Evolutionary conservation across 2,888 invertebrate genomes (phyloP).

Genomic region (Lochmaea capreae): DNA sequence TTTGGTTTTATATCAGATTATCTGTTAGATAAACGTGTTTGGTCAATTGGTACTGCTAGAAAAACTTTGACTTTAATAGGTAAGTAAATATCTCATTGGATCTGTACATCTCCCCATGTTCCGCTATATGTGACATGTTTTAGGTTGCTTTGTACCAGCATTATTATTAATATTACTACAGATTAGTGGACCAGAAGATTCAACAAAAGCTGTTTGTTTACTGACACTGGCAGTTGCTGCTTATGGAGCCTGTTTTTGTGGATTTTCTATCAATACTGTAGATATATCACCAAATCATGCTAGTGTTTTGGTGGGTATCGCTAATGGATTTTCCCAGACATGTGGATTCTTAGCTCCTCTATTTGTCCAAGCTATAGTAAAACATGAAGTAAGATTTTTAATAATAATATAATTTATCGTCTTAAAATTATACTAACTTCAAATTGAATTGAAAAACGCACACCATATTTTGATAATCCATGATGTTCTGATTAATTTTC

Average conservation of each 20-base stretch:
- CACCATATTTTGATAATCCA: too few species aligned
- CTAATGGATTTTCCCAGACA: conserved; percentile 82
- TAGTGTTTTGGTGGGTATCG: conserved; percentile 86
- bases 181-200: conserved; percentile 63
- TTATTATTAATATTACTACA: conserved; percentile 74
- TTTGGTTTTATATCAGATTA: conserved; percentile 76
- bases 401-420: too few species aligned
- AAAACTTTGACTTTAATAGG: conserved; percentile 58
- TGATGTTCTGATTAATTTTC: too few species aligned
- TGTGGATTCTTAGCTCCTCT: conserved; percentile 85
- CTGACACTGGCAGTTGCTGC: conserved; percentile 80
- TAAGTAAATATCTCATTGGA: too few species aligned
- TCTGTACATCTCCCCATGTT: too few species aligned
- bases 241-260: conserved; percentile 80
- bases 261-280: conserved; percentile 84
- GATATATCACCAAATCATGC: conserved; percentile 88
- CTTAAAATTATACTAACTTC: too few species aligned
- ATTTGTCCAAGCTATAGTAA: conserved; percentile 76
- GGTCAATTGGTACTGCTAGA: conserved; percentile 54
- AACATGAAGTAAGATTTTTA: conserved; percentile 70
- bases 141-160: conserved; percentile 70
- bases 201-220: conserved; percentile 73
- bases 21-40: conserved; percentile 65
- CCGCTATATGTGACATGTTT: conserved; percentile 57
- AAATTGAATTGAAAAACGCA: too few species aligned